phyloP scores from a whole-genome alignment of 2,797 vertebrate genomes.

The Diplodus sargus region DNA sequence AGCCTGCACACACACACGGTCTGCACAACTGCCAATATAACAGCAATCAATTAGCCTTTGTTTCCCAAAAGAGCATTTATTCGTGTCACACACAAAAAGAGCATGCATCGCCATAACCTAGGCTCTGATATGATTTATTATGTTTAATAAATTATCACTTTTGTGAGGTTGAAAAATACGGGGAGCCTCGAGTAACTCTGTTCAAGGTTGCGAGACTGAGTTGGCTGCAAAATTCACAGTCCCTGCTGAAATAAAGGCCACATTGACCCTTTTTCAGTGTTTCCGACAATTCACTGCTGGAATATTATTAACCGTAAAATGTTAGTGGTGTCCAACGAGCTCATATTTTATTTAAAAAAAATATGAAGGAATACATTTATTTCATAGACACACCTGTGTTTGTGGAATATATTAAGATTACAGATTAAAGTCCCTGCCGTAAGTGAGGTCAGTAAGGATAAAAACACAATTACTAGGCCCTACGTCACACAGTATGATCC shows the following conservation, averaged over 20 bases:
- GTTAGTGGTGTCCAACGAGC: neutral
- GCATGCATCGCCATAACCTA: constrained; percentile 22
- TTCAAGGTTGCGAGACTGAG: constrained; percentile 30
- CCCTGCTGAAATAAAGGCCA: constrained; percentile 35
- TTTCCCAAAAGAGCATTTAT: constrained; percentile 34
- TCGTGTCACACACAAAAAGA: constrained; percentile 38
- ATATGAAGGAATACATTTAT: neutral
- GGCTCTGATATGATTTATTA: constrained; percentile 32
- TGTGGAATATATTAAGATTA: constrained; percentile 1
- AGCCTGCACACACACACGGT: neutral
- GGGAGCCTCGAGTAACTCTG: constrained; percentile 24
- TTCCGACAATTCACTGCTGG: neutral
- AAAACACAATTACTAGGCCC: neutral
- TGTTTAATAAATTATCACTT: constrained; percentile 40
- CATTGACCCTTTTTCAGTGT: constrained; percentile 7
- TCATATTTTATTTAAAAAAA: neutral
- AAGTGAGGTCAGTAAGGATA: neutral
- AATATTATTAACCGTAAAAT: neutral
- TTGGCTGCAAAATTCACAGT: constrained; percentile 22
- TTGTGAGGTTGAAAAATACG: constrained; percentile 8
- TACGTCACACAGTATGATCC: neutral
- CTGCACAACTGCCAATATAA: neutral
- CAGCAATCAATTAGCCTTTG: constrained; percentile 31
- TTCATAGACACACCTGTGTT: neutral
- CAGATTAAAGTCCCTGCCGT: constrained; percentile 11